Percentiles rank a stretch among this genome's conserved stretches.
phyloP scores from a whole-genome alignment of 2,113 vertebrate species.

The Caranx melampygus region DNA sequence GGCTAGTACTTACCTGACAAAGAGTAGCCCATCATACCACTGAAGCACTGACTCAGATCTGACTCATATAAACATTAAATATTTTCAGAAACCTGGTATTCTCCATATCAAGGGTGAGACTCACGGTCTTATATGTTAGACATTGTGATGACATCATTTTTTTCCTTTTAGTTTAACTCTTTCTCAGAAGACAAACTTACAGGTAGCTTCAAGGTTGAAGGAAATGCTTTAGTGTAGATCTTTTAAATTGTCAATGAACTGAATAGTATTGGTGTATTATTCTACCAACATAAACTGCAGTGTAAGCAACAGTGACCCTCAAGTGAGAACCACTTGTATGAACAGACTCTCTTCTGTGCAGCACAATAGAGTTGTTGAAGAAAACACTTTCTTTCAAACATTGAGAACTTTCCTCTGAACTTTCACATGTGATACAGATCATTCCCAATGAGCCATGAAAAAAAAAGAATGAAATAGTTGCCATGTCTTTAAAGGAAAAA shows the following conservation, averaged over 20 bases:
- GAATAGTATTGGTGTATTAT: not conserved
- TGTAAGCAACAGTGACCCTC: not conserved
- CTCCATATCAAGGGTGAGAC: not conserved
- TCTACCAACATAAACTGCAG: not conserved
- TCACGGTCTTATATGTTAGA: not conserved
- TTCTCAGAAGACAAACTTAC: not conserved
- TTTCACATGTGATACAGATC: no score
- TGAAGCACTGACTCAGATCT: slow-evolving; percentile 9
- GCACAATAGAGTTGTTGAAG: no score
- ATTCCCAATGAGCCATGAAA: no score
- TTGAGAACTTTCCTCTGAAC: no score
- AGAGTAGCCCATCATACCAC: slow-evolving; percentile 1
- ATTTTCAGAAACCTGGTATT: slow-evolving; percentile 1
- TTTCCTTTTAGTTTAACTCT: not conserved
- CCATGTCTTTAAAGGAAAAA: no score
- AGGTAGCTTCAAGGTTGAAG: not conserved
- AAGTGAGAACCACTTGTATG: no score
- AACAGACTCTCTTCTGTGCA: no score
- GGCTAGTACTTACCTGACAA: slow-evolving; percentile 6
- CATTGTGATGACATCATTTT: not conserved
- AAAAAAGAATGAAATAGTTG: no score
- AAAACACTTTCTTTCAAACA: no score
- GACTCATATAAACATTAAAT: not conserved
- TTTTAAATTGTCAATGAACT: no score
- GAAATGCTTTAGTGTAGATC: no score